Evolutionary conservation across 1,140 invertebrate genomes (phyloP).

Genomic region (Sarcophaga peregrina): DNA sequence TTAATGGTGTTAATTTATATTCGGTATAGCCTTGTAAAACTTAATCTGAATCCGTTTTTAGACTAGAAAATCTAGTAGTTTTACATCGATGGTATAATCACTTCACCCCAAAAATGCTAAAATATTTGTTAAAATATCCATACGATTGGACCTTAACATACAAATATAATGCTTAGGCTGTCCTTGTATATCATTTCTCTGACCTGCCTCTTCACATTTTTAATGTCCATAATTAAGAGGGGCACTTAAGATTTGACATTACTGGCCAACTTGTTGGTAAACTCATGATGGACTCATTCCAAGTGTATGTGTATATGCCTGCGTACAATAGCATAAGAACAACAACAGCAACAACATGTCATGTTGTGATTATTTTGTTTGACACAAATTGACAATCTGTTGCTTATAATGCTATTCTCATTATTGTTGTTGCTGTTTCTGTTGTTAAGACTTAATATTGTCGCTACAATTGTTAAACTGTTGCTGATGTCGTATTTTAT

Average conservation of each 20-base stretch:
- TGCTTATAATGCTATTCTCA: not conserved
- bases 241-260: slow-evolving; percentile 4
- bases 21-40: too few species aligned
- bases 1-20: too few species aligned
- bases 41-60: too few species aligned
- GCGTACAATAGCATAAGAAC: too few species aligned
- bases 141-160: too few species aligned
- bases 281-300: not conserved
- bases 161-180: too few species aligned
- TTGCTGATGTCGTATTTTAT: not conserved
- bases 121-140: too few species aligned
- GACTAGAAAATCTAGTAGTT: too few species aligned
- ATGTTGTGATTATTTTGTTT: slow-evolving; percentile 42
- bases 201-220: too few species aligned
- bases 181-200: too few species aligned
- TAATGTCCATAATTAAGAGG: not conserved
- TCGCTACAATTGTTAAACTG: not conserved
- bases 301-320: not conserved
- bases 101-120: too few species aligned
- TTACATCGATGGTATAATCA: too few species aligned
- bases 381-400: slow-evolving; percentile 42
- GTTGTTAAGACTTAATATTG: not conserved
- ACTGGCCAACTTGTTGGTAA: not conserved
- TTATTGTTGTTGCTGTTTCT: not conserved
- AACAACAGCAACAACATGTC: slow-evolving; percentile 23